A percentile compares a stretch with the other conserved stretches of the same genome.
Evolutionary conservation across 1,140 invertebrate genomes (phyloP).

Genomic region (Aphelinus atriplicis): DNA sequence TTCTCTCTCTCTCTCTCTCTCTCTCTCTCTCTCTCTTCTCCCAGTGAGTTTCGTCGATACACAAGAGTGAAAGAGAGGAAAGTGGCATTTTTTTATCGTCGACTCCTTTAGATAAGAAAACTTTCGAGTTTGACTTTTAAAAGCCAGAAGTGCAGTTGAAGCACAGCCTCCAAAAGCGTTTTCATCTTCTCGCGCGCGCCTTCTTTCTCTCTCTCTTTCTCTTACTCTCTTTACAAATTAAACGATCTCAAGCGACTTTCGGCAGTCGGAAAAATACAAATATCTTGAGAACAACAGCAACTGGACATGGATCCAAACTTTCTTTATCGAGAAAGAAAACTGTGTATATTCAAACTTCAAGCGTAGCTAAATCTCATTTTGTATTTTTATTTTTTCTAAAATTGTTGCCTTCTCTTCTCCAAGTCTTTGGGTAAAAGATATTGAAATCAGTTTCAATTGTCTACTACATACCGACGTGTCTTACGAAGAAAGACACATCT

Average conservation of each 20-base stretch:
- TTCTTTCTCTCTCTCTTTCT: background rate
- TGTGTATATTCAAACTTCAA: too few relatives aligned
- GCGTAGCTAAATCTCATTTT: background rate
- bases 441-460: background rate
- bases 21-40: too few relatives aligned
- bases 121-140: conserved; percentile 28
- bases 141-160: conserved; percentile 27
- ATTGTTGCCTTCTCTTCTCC: too few relatives aligned
- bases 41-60: background rate
- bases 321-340: too few relatives aligned
- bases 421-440: background rate
- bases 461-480: too few relatives aligned
- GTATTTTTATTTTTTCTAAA: background rate
- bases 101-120: conserved; percentile 31
- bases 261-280: background rate
- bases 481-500: too few relatives aligned
- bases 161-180: conserved; percentile 11
- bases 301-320: too few relatives aligned
- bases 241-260: conserved; percentile 17
- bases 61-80: background rate
- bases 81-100: conserved; percentile 20
- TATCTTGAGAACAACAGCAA: too few relatives aligned
- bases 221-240: conserved; percentile 17
- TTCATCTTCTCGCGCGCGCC: conserved; percentile 17
- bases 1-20: too few relatives aligned